Evolutionary conservation across 2,113 vertebrate genomes (phyloP).

Genomic region (Orthochromis indermauri): DNA sequence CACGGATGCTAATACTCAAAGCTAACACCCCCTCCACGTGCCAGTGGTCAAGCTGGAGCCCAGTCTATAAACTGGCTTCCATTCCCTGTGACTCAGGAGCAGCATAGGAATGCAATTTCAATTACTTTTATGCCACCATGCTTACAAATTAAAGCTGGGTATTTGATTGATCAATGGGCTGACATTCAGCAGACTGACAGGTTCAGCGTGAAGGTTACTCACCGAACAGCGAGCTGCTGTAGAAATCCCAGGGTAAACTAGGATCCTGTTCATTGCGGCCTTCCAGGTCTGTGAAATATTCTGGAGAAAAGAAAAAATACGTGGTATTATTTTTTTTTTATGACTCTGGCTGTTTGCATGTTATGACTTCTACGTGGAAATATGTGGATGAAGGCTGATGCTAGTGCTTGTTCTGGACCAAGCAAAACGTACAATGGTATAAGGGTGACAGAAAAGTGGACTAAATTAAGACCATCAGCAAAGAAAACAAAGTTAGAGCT

Average conservation of each 20-base stretch:
- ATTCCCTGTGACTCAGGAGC: neutral
- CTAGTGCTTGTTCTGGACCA: neutral
- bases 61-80: neutral
- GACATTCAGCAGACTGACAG: neutral
- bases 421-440: fast-evolving
- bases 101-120: neutral
- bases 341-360: neutral
- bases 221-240: conserved; percentile 93
- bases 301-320: conserved; percentile 50
- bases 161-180: neutral
- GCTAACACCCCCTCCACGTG: neutral
- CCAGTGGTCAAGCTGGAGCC: neutral
- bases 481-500: neutral
- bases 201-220: conserved; percentile 47
- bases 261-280: conserved; percentile 82
- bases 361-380: neutral
- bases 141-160: neutral
- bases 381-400: neutral
- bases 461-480: neutral
- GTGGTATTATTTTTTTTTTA: neutral
- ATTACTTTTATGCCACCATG: neutral
- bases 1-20: neutral
- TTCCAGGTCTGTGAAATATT: conserved; percentile 91
- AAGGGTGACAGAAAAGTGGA: neutral
- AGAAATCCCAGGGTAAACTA: conserved; percentile 90